A percentile compares a stretch with the other conserved stretches of the same genome.
phyloP scores from a whole-genome alignment of 1,140 invertebrate species.

The Drosophila miranda region DNA sequence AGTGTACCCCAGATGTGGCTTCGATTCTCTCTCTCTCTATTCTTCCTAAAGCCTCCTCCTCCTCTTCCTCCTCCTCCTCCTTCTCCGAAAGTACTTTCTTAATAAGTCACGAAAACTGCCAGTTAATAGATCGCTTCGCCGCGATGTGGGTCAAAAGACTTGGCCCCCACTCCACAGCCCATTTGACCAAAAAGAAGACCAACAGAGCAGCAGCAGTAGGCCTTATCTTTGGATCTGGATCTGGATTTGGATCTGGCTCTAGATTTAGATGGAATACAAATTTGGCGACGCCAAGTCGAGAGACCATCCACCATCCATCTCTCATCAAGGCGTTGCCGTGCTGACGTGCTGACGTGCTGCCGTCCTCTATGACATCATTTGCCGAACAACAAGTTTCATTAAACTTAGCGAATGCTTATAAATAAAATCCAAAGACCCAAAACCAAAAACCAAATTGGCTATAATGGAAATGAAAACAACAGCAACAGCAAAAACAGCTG shows the following conservation, averaged over 20 bases:
- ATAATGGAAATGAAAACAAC: constrained; percentile 40
- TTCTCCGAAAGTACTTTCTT: constrained; percentile 21
- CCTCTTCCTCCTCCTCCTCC: background rate
- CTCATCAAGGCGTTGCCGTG: constrained; percentile 55
- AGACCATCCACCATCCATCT: constrained; percentile 13
- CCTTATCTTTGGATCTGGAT: no score
- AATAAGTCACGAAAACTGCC: constrained; percentile 54
- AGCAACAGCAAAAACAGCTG: constrained; percentile 20
- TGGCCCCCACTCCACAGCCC: constrained; percentile 18
- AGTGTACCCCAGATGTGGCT: constrained; percentile 37
- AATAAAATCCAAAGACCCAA: constrained; percentile 54
- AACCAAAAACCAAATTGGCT: constrained; percentile 30
- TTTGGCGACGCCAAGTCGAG: constrained; percentile 62
- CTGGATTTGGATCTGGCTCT: constrained; percentile 20
- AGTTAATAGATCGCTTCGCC: constrained; percentile 27
- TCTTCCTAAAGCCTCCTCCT: no score
- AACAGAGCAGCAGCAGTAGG: no score
- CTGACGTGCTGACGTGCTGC: constrained; percentile 1
- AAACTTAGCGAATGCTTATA: constrained; percentile 74
- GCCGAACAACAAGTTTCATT: constrained; percentile 75
- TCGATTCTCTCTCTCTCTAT: constrained; percentile 8
- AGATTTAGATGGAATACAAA: constrained; percentile 39
- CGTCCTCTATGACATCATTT: constrained; percentile 44
- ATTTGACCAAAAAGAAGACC: background rate
- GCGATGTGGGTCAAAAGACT: constrained; percentile 64